Evolutionary conservation across 2,797 vertebrate genomes (phyloP).

Genomic region (Gymnoscopelus braueri): DNA sequence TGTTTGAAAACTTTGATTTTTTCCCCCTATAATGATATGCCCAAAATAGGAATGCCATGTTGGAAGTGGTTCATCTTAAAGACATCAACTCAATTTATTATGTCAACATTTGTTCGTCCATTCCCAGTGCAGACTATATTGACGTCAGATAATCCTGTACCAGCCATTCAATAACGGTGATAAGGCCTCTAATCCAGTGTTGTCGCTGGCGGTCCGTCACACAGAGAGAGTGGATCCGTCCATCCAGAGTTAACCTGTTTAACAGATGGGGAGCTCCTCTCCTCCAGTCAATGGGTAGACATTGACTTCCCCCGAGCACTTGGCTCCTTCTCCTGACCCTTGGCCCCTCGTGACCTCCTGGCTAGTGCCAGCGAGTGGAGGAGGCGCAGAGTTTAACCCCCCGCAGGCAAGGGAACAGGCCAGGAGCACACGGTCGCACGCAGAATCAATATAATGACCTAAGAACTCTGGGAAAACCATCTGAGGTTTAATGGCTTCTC

Average conservation of each 20-base stretch:
- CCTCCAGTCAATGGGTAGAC: slow-evolving; percentile 59
- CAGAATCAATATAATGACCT: slow-evolving; percentile 60
- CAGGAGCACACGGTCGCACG: slow-evolving; percentile 23
- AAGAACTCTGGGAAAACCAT: slow-evolving; percentile 40
- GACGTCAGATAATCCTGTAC: slow-evolving; percentile 48
- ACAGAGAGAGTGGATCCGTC: neutral
- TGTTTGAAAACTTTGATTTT: too few relatives aligned
- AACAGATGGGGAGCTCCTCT: slow-evolving; percentile 77
- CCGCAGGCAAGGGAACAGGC: slow-evolving; percentile 57
- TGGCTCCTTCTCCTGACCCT: slow-evolving; percentile 73
- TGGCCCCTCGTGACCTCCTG: slow-evolving; percentile 72
- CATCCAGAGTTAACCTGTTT: slow-evolving; percentile 78
- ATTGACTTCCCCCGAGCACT: slow-evolving; percentile 79
- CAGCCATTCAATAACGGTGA: slow-evolving; percentile 47
- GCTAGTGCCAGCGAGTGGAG: slow-evolving; percentile 65
- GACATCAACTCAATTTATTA: too few relatives aligned
- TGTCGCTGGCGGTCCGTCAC: too few relatives aligned
- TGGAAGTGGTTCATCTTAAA: too few relatives aligned
- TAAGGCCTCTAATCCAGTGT: slow-evolving; percentile 50
- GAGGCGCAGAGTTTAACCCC: slow-evolving; percentile 73
- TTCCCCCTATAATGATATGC: too few relatives aligned
- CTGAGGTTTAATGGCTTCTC: neutral
- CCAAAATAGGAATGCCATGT: too few relatives aligned
- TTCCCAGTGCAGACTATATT: neutral
- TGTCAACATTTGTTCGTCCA: neutral